These are phyloP conservation scores for Coremacera marginata DNA, from an alignment of 2,888 invertebrate species.

Conservation along the genomic window DNA sequence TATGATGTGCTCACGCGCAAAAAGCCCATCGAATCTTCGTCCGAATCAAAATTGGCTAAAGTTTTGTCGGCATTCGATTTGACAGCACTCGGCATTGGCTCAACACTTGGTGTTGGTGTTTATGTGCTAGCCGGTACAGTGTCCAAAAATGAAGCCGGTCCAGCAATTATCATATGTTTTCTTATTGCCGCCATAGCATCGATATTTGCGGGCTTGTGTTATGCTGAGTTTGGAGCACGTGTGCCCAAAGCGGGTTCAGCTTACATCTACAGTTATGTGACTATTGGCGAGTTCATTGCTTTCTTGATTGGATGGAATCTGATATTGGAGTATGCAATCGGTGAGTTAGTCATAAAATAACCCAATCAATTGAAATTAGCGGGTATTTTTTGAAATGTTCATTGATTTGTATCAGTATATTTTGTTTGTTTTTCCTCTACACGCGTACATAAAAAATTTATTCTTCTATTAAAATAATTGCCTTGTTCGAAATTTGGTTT, in stretches of 20 bases:
- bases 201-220: conserved; percentile 88
- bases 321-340: conserved; percentile 89
- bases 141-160: conserved; percentile 84
- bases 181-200: conserved; percentile 92
- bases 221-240: conserved; percentile 91
- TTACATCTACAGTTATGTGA: conserved; percentile 93
- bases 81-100: conserved; percentile 85
- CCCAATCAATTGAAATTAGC: background rate
- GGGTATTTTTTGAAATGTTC: too few relatives aligned
- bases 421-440: background rate
- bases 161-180: conserved; percentile 88
- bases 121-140: conserved; percentile 91
- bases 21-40: conserved; percentile 68
- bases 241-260: conserved; percentile 93
- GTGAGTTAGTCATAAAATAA: conserved; percentile 66
- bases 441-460: background rate
- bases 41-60: conserved; percentile 73
- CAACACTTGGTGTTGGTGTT: conserved; percentile 89
- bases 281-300: conserved; percentile 91
- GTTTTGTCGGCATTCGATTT: conserved; percentile 86
- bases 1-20: conserved; percentile 67
- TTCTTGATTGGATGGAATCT: conserved; percentile 96
- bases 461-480: background rate
- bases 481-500: background rate
- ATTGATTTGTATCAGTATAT: background rate